Evolutionary conservation across 2,113 vertebrate species (phyloP).

Genomic region (Ranitomeya imitator): DNA sequence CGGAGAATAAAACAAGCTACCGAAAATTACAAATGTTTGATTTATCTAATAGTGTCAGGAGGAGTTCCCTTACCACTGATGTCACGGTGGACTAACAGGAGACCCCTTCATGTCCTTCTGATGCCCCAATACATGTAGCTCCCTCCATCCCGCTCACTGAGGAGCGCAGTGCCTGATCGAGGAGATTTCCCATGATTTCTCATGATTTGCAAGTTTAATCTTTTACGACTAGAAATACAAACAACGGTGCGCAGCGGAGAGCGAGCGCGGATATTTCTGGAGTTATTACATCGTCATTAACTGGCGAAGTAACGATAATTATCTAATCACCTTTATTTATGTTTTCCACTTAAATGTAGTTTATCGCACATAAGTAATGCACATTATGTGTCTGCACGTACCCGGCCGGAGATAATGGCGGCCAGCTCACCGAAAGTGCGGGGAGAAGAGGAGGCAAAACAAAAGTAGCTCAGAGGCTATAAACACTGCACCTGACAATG

Average conservation of each 20-base stretch:
- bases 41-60: too few relatives aligned
- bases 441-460: background rate
- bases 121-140: background rate
- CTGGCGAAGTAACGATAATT: constrained; percentile 25
- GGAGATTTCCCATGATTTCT: background rate
- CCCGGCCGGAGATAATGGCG: background rate
- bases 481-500: background rate
- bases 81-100: background rate
- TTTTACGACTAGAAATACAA: constrained; percentile 4
- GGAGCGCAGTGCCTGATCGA: too few relatives aligned
- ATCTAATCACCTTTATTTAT: constrained; percentile 55
- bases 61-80: background rate
- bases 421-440: background rate
- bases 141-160: background rate
- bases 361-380: constrained; percentile 24
- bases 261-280: background rate
- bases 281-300: constrained; percentile 33
- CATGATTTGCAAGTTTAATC: constrained; percentile 19
- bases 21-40: too few relatives aligned
- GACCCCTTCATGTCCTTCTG: background rate
- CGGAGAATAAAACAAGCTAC: too few relatives aligned
- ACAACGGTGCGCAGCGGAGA: background rate
- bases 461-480: background rate
- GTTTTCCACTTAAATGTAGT: background rate
- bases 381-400: constrained; percentile 10